Evolutionary conservation across 2,888 invertebrate genomes (phyloP).

Genomic region (Sesia apiformis): DNA sequence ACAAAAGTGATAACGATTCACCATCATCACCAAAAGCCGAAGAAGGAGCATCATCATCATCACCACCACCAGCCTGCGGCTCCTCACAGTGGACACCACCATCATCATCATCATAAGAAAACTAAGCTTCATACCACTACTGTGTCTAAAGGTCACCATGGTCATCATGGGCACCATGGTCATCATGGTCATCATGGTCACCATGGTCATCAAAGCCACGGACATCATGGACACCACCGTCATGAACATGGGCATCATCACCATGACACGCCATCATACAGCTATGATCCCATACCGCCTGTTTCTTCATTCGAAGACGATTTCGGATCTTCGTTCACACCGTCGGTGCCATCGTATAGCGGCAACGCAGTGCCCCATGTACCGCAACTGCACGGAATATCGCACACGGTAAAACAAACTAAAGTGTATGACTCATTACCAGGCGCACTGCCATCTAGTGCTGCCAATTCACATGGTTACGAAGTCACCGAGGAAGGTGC

Average conservation of each 20-base stretch:
- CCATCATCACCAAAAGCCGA: slow-evolving; percentile 65
- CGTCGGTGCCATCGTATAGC: slow-evolving; percentile 27
- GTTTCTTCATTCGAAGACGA: slow-evolving; percentile 39
- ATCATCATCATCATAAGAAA: slow-evolving; percentile 54
- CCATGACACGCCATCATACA: slow-evolving; percentile 22
- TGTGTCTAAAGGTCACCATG: slow-evolving; percentile 25
- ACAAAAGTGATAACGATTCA: slow-evolving; percentile 76
- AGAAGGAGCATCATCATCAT: slow-evolving; percentile 60
- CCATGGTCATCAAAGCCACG: slow-evolving; percentile 16
- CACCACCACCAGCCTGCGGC: slow-evolving; percentile 35
- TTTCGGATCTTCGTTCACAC: slow-evolving; percentile 30
- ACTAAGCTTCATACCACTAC: slow-evolving; percentile 9
- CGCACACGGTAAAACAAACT: slow-evolving; percentile 58
- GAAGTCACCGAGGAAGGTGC: slow-evolving; percentile 59
- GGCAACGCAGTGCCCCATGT: slow-evolving; percentile 23
- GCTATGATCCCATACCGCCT: slow-evolving; percentile 25
- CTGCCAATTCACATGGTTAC: slow-evolving; percentile 35
- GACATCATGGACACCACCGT: slow-evolving; percentile 22
- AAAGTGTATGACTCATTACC: slow-evolving; percentile 58
- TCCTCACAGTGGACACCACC: slow-evolving; percentile 37
- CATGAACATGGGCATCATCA: slow-evolving; percentile 36
- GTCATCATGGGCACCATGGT: slow-evolving; percentile 16
- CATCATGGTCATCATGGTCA: slow-evolving; percentile 23
- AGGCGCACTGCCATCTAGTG: slow-evolving; percentile 29
- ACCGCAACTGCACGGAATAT: slow-evolving; percentile 33